Evolutionary conservation across 2,888 invertebrate genomes (phyloP), one percentile per base, ranked within the genome.

Genomic region (Lymantria dispar): DNA sequence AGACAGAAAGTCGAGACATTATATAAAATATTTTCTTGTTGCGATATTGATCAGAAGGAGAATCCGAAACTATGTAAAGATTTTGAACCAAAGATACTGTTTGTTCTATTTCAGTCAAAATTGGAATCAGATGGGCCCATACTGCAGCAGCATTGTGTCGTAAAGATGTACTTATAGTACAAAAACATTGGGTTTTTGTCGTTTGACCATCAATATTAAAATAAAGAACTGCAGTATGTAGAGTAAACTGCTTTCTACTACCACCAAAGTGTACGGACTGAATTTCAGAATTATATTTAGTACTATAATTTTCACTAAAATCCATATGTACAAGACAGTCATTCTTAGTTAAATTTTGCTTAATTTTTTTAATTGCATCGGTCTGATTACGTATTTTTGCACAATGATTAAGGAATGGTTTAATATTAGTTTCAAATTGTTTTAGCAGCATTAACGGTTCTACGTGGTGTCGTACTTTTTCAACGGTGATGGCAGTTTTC

Each of bases 51-150:
- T 41, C 48, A 50, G 14, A 52, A 12, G 51, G 50, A 42, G 51
- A 59, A 42, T 59, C 58, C 41, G 58, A 47, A 38, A 55, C 36
- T 10, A 33, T 33, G 10, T 33, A 10, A 5, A 33, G 33, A 33
- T 33, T 33, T 8, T 8, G 8, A 33, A 33, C 33, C 10, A 10
- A 8, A 10, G 33, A 10, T 8, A 10, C 33, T 12, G 33, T 47
- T 29, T 47, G 40, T 46, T 58, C 48, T 33, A 63, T 53, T 47
- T 55, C 51, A n/a, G 42, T 36, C 44, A 59, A 52, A 50, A 60
- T 42, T 44, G 61, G 59, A 45, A 50, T 22, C 14, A 64, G 42
- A 47, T 58, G 61, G 15, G 53, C 54, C 55, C 58, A 60, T 7
- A 60, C 50, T 11, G 59, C 52, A 39, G 56, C 47, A 39, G 58